Evolutionary conservation across 92 coral and sea anemone genomes (phyloP), one percentile per base, ranked within the genome.

Genomic region (Meandrina meandrites): DNA sequence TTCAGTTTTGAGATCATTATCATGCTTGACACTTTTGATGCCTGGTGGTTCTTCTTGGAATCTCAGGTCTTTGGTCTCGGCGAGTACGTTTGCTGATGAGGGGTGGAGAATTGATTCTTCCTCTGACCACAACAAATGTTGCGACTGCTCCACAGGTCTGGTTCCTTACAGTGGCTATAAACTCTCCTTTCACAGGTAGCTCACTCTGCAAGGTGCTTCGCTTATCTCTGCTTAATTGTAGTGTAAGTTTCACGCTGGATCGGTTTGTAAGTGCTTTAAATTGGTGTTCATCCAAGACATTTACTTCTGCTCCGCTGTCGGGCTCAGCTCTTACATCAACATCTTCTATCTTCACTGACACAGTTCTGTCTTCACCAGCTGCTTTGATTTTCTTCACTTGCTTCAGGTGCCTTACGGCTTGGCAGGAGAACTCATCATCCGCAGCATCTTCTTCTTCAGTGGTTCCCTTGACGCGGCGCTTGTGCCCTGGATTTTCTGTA

Each of bases 121-220:
- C 89, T 45, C 27, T 70, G 73, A 79, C 82, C 35, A 89, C 92
- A 28, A 81, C 73, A 47, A 89, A 89, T 84, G 81, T 84, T 66
- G 89, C 88, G 5, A 72, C 28, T 16, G 81, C 47, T 50, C 92
- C 92, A 47, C 89, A 74, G 19, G 89, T 84, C 56, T 89, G n/a
- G n/a, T n/a, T n/a, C n/a, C n/a, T n/a, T n/a, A n/a, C n/a, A n/a
- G n/a, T n/a, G n/a, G n/a, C n/a, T n/a, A n/a, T n/a, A n/a, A n/a
- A n/a, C n/a, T n/a, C n/a, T n/a, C n/a, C n/a, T n/a, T n/a, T n/a
- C n/a, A n/a, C 62, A 22, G 62, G 35, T 45, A 76, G 60, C 37
- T 76, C 80, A 21, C 62, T 47, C 19, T 76, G 79, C 32, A 67
- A n/a, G 72, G 72, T 67, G 12, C 34, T 67, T 8, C n/a, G 72